Evolutionary conservation across 2,113 vertebrate species (phyloP), one percentile per base, ranked within the genome.

Genomic region (Lophotis ruficrista): DNA sequence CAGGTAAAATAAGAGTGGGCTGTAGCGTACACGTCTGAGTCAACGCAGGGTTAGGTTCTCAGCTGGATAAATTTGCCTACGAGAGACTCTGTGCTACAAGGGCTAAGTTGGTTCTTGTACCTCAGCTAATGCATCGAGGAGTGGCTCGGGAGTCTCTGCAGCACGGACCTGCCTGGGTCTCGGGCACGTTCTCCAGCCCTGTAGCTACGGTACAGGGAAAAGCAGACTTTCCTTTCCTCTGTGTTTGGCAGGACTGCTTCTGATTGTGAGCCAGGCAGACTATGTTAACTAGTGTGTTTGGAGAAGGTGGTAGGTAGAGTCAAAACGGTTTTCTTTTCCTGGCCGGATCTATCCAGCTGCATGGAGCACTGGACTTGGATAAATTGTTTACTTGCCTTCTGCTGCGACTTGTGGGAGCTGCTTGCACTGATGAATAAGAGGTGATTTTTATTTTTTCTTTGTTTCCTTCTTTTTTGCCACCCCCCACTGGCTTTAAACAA

Each of bases 181-280:
- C 0, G 0, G 50, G 33, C 8, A 11, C 5, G 31, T 90, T 83
- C n/a, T 25, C n/a, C 62, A 54, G 20, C 25, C 23, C 37, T 0
- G 1, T 10, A 41, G 45, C 50, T 25, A 27, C 5, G 18, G 12
- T 13, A 27, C 20, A 10, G n/a, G 56, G 58, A 50, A 57, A 33
- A 65, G 20, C n/a, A 24, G 8, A 15, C 47, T 75, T 48, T 25
- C 30, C 27, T 66, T 66, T 72, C 53, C 45, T 20, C 30, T 62
- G 4, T 24, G 1, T 50, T 69, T 50, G 43, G 25, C 79, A 81
- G 38, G 23, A 16, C 31, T 48, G 4, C 37, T 56, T 41, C 28
- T 69, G n/a, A 4, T n/a, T 87, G 45, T 73, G 28, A 94, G 47
- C 51, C 56, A 84, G 27, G 41, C 12, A 13, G 72, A 16, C 72